phyloP scores from a whole-genome alignment of 2,797 vertebrate species.

The Chloroceryle amazona region DNA sequence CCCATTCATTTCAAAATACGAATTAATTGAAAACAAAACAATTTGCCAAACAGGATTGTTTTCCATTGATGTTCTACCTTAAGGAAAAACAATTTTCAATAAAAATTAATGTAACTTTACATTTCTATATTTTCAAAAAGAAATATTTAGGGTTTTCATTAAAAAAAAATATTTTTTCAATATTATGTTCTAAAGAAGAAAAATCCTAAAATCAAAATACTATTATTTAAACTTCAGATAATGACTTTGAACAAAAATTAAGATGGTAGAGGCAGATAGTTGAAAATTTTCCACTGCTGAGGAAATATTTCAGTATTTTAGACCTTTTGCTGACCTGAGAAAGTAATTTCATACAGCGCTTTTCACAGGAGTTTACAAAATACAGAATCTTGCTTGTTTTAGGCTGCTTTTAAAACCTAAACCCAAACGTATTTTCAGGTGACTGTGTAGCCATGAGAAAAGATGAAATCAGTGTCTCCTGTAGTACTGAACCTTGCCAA shows the following conservation, averaged over 20 bases:
- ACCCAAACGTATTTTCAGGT: not conserved
- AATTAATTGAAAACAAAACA: not conserved
- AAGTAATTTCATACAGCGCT: not conserved
- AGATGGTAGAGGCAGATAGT: not conserved
- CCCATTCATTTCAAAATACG: not conserved
- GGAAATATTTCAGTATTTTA: not conserved
- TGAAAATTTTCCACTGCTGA: not conserved
- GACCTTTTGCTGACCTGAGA: not conserved
- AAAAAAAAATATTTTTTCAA: not conserved
- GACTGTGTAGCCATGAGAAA: not conserved
- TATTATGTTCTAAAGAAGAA: not conserved
- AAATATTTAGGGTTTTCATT: not conserved
- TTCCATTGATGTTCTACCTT: not conserved
- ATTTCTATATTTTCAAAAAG: not conserved
- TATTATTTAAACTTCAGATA: not conserved
- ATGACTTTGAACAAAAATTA: not conserved
- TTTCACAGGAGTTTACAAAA: not conserved
- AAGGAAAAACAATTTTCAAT: not conserved
- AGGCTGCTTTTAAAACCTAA: not conserved
- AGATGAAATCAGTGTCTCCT: not conserved
- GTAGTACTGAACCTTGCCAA: not conserved
- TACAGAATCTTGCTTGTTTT: not conserved
- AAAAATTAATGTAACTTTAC: not conserved
- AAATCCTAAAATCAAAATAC: not conserved
- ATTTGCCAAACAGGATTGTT: not conserved